Evolutionary conservation across 1,140 invertebrate species (phyloP).

Genomic region (Phthorimaea operculella): DNA sequence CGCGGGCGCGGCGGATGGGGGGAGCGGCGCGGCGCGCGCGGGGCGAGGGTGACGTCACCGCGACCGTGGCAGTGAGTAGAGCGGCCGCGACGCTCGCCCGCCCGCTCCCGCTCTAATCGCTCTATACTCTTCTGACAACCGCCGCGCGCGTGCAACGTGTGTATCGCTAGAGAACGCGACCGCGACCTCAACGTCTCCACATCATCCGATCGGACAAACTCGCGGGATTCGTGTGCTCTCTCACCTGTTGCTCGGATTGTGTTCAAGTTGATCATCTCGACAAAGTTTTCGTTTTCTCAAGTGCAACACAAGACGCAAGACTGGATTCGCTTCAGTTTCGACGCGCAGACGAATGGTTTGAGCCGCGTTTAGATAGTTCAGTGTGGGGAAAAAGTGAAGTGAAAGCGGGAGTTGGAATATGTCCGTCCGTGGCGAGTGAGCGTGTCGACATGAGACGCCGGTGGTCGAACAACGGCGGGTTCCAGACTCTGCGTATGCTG

Average conservation of each 20-base stretch:
- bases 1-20: slow-evolving; percentile 22
- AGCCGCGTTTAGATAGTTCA: slow-evolving; percentile 51
- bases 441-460: slow-evolving; percentile 73
- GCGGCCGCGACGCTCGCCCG: slow-evolving; percentile 57
- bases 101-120: slow-evolving; percentile 54
- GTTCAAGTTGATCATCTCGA: slow-evolving; percentile 30
- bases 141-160: slow-evolving; percentile 59
- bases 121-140: slow-evolving; percentile 58
- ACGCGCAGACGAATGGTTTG: slow-evolving; percentile 47
- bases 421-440: slow-evolving; percentile 57
- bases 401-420: slow-evolving; percentile 52
- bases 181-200: slow-evolving; percentile 37
- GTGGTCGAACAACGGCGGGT: slow-evolving; percentile 76
- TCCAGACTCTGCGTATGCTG: slow-evolving; percentile 71
- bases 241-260: slow-evolving; percentile 43
- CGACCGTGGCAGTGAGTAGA: slow-evolving; percentile 66
- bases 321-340: slow-evolving; percentile 50
- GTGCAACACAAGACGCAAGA: slow-evolving; percentile 38
- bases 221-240: slow-evolving; percentile 36
- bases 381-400: slow-evolving; percentile 63
- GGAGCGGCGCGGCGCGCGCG: slow-evolving; percentile 16
- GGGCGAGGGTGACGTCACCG: slow-evolving; percentile 53
- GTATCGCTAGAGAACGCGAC: slow-evolving; percentile 28
- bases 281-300: slow-evolving; percentile 31
- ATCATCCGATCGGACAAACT: slow-evolving; percentile 30